Base-by-base conservation (phyloP, 2,113 vertebrate genomes). In the Bubo bubo region DNA sequence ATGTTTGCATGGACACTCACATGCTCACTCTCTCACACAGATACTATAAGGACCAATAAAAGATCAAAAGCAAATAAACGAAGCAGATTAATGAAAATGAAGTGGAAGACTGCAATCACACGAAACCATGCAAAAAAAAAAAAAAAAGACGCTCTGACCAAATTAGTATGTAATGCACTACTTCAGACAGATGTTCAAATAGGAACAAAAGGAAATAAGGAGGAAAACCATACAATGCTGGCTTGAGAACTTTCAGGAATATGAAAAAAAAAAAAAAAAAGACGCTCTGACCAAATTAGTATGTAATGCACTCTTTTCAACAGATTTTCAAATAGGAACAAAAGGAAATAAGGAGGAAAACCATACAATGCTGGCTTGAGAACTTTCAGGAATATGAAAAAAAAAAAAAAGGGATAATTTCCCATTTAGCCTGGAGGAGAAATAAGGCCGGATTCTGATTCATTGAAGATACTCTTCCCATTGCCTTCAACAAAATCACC, bases 191-290 rank as follows among this genome's bases (percentile, higher is more conserved):
- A 97, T 95, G 94, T 93, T 96, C 92, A 85, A 89, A 87, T 37
- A 89, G 86, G 74, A 96, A 93, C 83, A 96, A 94, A 95, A 95
- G 96, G 95, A 95, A 97, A 96, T 97, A 95, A 96, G 70, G 43
- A 89, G 88, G 83, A 95, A 95, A 94, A 79, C 18, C 93, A 73
- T 88, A 93, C 91, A 93, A 73, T 72, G 93, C 80, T 97, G 86
- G 84, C 93, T 96, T 76, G 62, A 94, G 93, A 94, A 87, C 77
- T 91, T 95, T 91, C 86, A 95, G 60, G 53, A 85, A 79, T 87
- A 94, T 34, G 39, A 72, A 60, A 88, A 76, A 79, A 79, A 20
- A 23, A n/a, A 45, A 14, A 56, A 2, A 20, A 47, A 41, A 41
- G 39, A 41, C 5, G 7, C 50, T 79, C 60, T 0, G 0, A 86